A percentile compares a stretch with the other conserved stretches of the same genome.
phyloP scores from a whole-genome alignment of 2,888 invertebrate species.

The Cynaeus angustus region DNA sequence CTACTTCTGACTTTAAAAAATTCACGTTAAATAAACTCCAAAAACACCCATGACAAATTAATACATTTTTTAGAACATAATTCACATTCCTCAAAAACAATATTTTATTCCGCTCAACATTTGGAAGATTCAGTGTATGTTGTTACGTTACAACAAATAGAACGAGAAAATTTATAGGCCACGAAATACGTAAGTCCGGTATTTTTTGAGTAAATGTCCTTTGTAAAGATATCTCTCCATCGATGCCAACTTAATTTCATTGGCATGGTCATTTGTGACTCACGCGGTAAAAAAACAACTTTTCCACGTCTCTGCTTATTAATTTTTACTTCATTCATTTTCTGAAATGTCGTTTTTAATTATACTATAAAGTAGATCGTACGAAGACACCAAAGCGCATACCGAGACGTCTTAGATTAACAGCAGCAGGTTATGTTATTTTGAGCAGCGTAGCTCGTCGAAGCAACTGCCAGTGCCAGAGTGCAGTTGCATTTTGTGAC shows the following conservation, averaged over 20 bases:
- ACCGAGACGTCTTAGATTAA: constrained; percentile 3
- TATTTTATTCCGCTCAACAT: no score
- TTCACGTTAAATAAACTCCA: no score
- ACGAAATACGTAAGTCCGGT: background rate
- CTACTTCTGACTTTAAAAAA: no score
- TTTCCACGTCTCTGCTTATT: background rate
- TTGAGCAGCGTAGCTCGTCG: constrained; percentile 37
- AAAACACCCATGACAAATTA: no score
- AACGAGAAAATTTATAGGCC: background rate
- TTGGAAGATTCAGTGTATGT: no score
- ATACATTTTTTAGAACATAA: no score
- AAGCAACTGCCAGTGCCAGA: constrained; percentile 20
- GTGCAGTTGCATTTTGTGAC: constrained; percentile 63
- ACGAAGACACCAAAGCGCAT: background rate
- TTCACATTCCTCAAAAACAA: no score
- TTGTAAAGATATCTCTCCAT: background rate
- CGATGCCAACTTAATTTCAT: constrained; percentile 20
- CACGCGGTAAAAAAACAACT: background rate
- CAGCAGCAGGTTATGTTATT: constrained; percentile 42
- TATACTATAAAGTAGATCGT: background rate
- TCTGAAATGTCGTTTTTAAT: no score
- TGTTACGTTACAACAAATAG: background rate
- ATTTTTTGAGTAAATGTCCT: constrained; percentile 22
- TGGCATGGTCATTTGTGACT: constrained; percentile 18
- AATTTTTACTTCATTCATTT: no score